Evolutionary conservation across 2,888 invertebrate species (phyloP).

Genomic region (Heliconius hortense): DNA sequence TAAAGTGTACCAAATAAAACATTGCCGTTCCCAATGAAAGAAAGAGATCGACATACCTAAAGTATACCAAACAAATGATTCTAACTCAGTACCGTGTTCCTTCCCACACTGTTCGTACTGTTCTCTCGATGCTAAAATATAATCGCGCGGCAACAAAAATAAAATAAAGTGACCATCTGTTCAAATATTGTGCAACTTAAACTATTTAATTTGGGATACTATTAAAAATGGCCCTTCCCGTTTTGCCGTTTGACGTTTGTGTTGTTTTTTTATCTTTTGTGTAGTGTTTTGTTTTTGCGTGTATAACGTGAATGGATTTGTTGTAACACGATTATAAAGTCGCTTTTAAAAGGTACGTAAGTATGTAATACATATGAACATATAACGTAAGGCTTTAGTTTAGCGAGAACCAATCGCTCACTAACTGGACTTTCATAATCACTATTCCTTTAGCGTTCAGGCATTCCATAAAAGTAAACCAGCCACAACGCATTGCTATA

Average conservation of each 20-base stretch:
- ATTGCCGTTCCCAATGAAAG: slow-evolving; percentile 48
- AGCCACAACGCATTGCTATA: slow-evolving; percentile 60
- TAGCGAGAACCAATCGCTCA: slow-evolving; percentile 53
- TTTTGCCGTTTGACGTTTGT: slow-evolving; percentile 48
- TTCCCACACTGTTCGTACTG: slow-evolving; percentile 53
- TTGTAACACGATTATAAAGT: slow-evolving; percentile 71
- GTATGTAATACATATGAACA: slow-evolving; percentile 27
- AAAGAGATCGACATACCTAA: slow-evolving; percentile 63
- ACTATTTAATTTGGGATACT: slow-evolving; percentile 62
- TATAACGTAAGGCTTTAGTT: slow-evolving; percentile 34
- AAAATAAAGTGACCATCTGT: slow-evolving; percentile 71
- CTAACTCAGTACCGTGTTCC: slow-evolving; percentile 67
- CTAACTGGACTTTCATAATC: slow-evolving; percentile 80
- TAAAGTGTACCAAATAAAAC: slow-evolving; percentile 58
- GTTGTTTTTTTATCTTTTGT: slow-evolving; percentile 58
- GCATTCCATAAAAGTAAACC: slow-evolving; percentile 70
- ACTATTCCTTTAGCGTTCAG: slow-evolving; percentile 69
- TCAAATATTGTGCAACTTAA: slow-evolving; percentile 75
- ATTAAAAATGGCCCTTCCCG: slow-evolving; percentile 60
- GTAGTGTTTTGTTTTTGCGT: slow-evolving; percentile 72
- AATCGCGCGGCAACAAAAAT: slow-evolving; percentile 75
- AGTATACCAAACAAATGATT: slow-evolving; percentile 60
- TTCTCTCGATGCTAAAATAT: slow-evolving; percentile 47
- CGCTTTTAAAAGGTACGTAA: slow-evolving; percentile 57
- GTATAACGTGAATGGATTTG: slow-evolving; percentile 77